A percentile compares a stretch with the other conserved stretches of the same genome.
phyloP scores from a whole-genome alignment of 2,113 vertebrate species.

The Limnothrissa miodon region DNA sequence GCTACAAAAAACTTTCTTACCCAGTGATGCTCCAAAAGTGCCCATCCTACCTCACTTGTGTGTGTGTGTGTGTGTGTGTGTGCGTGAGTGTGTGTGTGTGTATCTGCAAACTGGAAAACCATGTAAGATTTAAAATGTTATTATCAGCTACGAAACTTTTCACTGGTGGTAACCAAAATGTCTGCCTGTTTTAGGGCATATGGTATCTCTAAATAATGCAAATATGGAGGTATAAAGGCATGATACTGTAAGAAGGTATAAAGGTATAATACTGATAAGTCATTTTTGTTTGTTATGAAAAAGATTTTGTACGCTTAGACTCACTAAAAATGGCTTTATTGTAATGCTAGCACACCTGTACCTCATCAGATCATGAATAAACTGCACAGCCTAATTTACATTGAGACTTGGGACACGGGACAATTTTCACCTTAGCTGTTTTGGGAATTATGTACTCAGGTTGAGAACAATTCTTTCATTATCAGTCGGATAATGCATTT shows the following conservation, averaged over 20 bases:
- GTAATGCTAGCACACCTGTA: background rate
- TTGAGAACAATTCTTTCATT: background rate
- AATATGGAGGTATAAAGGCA: background rate
- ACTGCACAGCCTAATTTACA: background rate
- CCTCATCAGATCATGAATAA: background rate
- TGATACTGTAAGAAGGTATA: background rate
- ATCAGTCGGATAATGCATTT: background rate
- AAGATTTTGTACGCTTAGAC: background rate
- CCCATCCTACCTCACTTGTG: background rate
- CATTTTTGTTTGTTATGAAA: background rate
- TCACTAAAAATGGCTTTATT: background rate
- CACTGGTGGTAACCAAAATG: background rate
- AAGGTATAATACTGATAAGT: background rate
- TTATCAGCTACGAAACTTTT: background rate
- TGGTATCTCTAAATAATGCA: background rate
- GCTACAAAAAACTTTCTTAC: background rate
- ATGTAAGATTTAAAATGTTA: background rate
- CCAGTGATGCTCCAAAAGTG: background rate
- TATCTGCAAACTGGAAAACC: background rate
- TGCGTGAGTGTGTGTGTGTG: background rate
- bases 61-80: background rate
- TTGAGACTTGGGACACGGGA: background rate
- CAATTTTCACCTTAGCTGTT: background rate
- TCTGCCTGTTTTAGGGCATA: background rate
- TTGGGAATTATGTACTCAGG: background rate